A percentile compares a stretch with the other conserved stretches of the same genome.
Conservation (phyloP, 2,797 vertebrate species). For the Poecilia picta region DNA sequence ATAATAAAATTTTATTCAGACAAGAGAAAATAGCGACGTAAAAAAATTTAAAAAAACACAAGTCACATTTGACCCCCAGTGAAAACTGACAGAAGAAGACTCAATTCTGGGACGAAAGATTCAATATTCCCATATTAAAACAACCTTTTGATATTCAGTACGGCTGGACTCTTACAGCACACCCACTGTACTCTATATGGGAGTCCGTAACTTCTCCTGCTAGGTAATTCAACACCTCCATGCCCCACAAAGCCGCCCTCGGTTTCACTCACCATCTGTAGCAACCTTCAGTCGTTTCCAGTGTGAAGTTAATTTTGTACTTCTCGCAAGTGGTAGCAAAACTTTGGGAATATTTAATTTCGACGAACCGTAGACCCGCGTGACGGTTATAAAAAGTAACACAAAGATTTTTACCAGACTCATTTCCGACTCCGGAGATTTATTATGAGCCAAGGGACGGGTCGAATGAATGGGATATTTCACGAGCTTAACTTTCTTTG, state of each 20-base stretch:
- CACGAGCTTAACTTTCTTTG: constrained; percentile 20
- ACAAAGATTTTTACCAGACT: constrained; percentile 1
- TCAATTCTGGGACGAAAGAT: background rate
- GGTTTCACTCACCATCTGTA: constrained; percentile 92
- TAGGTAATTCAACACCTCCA: constrained; percentile 33
- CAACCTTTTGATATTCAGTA: background rate
- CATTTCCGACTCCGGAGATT: constrained; percentile 55
- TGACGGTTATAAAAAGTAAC: constrained; percentile 2
- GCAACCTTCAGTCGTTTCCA: constrained; percentile 94
- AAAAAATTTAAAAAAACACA: background rate
- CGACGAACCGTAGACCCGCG: constrained; percentile 62
- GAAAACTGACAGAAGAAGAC: background rate
- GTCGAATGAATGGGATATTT: constrained; percentile 35
- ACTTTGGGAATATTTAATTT: constrained; percentile 95
- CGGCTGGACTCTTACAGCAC: background rate
- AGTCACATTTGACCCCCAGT: background rate
- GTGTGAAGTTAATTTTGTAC: constrained; percentile 91
- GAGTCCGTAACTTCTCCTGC: constrained; percentile 28
- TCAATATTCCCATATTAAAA: background rate
- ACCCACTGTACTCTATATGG: background rate
- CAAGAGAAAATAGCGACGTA: background rate
- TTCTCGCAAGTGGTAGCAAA: constrained; percentile 89
- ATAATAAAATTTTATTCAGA: background rate
- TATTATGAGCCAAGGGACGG: background rate
- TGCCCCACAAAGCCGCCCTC: background rate